Conservation (phyloP, 2,113 vertebrate species). For the Microtus montanus region DNA sequence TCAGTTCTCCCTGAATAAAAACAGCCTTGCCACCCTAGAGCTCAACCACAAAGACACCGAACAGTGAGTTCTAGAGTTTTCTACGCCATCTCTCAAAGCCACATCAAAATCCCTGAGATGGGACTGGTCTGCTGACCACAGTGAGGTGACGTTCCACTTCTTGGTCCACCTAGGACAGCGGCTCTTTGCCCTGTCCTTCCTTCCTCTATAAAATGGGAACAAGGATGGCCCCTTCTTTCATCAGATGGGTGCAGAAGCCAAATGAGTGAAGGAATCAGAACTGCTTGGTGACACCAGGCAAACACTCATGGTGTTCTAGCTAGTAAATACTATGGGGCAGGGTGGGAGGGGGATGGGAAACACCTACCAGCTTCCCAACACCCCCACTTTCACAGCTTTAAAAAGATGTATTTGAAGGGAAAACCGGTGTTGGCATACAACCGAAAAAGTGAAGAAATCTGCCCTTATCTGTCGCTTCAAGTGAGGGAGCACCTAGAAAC, state of each 20-base stretch:
- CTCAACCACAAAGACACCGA: constrained; percentile 8
- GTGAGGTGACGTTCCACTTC: not conserved
- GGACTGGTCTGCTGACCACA: not conserved
- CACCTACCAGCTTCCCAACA: not conserved
- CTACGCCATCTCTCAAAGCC: not conserved
- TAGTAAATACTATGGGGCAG: not conserved
- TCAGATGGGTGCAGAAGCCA: not conserved
- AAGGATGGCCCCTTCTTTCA: not conserved
- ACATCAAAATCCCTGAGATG: not conserved
- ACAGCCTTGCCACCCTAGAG: not conserved
- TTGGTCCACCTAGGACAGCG: not conserved
- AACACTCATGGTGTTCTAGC: not conserved
- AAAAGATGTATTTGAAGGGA: not conserved
- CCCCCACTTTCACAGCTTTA: not conserved
- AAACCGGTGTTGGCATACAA: not conserved
- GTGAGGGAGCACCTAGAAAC: not conserved
- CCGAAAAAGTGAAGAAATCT: not conserved
- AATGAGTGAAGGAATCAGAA: not conserved
- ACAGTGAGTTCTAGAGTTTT: not conserved
- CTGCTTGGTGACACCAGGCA: not conserved
- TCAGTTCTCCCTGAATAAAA: constrained; percentile 32
- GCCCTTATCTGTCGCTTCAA: constrained; percentile 31
- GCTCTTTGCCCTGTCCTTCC: not conserved
- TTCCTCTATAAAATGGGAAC: not conserved
- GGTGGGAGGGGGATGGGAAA: not conserved